Conservation (phyloP, 2,113 vertebrate species). For the Charina bottae region DNA sequence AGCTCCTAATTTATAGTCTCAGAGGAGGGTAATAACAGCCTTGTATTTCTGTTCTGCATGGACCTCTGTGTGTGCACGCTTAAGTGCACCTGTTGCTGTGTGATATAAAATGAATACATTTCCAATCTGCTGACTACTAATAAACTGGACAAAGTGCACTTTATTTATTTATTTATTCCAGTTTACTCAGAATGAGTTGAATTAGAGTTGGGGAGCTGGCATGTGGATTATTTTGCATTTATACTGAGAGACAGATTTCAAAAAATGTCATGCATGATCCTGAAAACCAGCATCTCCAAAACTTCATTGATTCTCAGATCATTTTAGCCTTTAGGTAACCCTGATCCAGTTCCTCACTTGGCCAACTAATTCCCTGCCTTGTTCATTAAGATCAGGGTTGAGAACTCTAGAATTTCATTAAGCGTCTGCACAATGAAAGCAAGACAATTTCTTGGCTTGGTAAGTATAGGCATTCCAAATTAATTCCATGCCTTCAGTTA, state of each 20-base stretch:
- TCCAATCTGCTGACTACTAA: slow-evolving; percentile 35
- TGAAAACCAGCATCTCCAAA: slow-evolving; percentile 42
- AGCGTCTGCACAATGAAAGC: slow-evolving; percentile 50
- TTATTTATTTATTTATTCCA: slow-evolving; percentile 45
- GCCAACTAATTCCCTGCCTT: slow-evolving; percentile 61
- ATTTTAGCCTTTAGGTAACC: slow-evolving; percentile 59
- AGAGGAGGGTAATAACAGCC: background rate
- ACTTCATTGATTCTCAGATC: slow-evolving; percentile 51
- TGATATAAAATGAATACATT: slow-evolving; percentile 41
- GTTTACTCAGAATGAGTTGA: slow-evolving; percentile 48
- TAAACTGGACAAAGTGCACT: slow-evolving; percentile 17
- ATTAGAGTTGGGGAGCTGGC: slow-evolving; percentile 45
- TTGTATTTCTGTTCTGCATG: background rate
- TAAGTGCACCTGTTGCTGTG: background rate
- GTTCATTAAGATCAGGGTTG: slow-evolving; percentile 66
- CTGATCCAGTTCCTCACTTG: slow-evolving; percentile 35
- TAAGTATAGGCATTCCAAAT: slow-evolving; percentile 48
- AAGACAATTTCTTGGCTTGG: slow-evolving; percentile 63
- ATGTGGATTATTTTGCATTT: slow-evolving; percentile 40
- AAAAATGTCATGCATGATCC: slow-evolving; percentile 40
- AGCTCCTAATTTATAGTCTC: background rate
- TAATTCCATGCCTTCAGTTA: slow-evolving; percentile 53
- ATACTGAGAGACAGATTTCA: slow-evolving; percentile 40
- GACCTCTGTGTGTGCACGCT: background rate
- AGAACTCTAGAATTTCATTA: slow-evolving; percentile 66